Conservation (phyloP, 2,113 vertebrate species). For the human region DNA sequence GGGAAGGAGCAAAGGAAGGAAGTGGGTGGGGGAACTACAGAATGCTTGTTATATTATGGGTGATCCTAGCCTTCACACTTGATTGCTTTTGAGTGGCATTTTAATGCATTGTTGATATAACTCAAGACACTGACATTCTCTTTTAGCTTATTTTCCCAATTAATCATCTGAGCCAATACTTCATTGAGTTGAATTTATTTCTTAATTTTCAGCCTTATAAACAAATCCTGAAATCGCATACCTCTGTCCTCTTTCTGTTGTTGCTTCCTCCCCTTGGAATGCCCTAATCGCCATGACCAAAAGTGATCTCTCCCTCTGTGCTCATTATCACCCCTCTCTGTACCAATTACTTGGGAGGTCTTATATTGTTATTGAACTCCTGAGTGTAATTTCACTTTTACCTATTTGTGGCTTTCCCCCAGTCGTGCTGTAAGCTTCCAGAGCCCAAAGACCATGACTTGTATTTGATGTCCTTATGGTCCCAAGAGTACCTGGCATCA, state of each 20-base stretch:
- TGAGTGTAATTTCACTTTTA: background rate
- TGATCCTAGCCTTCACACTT: background rate
- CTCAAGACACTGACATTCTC: background rate
- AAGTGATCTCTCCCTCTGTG: background rate
- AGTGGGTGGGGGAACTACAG: rapidly evolving
- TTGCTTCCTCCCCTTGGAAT: rapidly evolving
- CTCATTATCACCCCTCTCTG: background rate
- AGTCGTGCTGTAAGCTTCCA: background rate
- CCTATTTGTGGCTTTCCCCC: background rate
- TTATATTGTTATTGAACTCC: background rate
- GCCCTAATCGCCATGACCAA: too few relatives aligned
- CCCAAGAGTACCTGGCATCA: background rate
- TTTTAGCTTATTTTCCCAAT: background rate
- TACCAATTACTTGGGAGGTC: background rate
- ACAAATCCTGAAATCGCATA: background rate
- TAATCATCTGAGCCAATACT: background rate
- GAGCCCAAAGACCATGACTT: too few relatives aligned
- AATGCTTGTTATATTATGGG: rapidly evolving
- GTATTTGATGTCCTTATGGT: background rate
- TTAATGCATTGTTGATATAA: background rate
- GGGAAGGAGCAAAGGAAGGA: background rate
- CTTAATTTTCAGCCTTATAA: background rate
- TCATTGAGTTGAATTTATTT: background rate
- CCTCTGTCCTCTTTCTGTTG: background rate
- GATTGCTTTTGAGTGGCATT: background rate